Conservation (phyloP, 2,113 vertebrate genomes). For the Rhea americana region DNA sequence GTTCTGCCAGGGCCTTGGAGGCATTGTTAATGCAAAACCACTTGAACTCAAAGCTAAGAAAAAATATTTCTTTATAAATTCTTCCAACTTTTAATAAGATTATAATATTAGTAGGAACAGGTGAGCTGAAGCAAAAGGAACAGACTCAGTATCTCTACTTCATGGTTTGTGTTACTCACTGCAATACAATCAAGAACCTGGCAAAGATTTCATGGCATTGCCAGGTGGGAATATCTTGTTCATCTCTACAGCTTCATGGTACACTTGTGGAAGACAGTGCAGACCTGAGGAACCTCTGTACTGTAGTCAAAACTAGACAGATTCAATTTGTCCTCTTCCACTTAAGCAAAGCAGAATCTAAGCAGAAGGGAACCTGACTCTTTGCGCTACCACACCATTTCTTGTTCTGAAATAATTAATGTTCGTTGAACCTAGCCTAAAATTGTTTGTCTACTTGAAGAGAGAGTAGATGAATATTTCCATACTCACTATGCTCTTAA, state of each 20-base stretch:
- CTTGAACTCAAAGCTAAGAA: not conserved
- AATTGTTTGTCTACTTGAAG: not conserved
- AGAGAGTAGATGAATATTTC: not conserved
- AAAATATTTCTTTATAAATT: not conserved
- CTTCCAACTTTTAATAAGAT: not conserved
- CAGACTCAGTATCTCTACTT: not conserved
- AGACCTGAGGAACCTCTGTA: not conserved
- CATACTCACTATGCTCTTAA: not conserved
- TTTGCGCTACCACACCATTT: not conserved
- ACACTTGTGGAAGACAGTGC: not conserved
- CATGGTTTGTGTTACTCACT: not conserved
- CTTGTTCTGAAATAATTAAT: not conserved
- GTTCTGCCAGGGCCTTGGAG: not conserved
- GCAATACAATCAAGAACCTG: fast-evolving
- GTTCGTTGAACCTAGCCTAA: not conserved
- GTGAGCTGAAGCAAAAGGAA: not conserved
- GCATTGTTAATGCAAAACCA: not conserved
- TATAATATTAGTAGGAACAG: not conserved
- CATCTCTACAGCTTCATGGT: not conserved
- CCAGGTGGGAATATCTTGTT: not conserved
- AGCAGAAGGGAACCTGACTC: not conserved
- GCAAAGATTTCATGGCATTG: not conserved
- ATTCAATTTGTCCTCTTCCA: not conserved
- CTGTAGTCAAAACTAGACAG: not conserved
- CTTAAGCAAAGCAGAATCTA: not conserved